A percentile compares a stretch with the other conserved stretches of the same genome.
phyloP scores from a whole-genome alignment of 2,113 vertebrate species.

The Lathamus discolor region DNA sequence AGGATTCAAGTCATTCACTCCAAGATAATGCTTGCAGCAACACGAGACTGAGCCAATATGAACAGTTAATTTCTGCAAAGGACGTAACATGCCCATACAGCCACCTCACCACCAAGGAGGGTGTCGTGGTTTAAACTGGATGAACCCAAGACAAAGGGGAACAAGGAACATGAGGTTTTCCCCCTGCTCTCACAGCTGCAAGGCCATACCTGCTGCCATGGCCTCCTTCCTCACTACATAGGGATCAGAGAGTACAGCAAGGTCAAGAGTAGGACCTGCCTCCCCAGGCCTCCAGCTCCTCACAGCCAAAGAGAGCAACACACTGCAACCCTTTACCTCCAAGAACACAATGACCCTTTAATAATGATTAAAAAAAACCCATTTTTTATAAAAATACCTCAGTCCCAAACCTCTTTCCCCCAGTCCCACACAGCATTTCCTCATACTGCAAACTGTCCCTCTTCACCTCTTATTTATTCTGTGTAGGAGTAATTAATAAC shows the following conservation, averaged over 20 bases:
- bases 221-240: too few relatives aligned
- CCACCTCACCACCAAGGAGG: neutral
- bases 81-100: fast-evolving
- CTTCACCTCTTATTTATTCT: fast-evolving
- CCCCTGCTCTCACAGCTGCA: fast-evolving
- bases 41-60: neutral
- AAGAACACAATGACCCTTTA: neutral
- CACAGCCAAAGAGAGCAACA: too few relatives aligned
- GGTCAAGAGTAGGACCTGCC: fast-evolving
- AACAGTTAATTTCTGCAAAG: neutral
- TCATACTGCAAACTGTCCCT: fast-evolving
- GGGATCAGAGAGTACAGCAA: fast-evolving
- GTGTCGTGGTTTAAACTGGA: too few relatives aligned
- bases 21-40: neutral
- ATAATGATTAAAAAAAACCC: fast-evolving
- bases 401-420: neutral
- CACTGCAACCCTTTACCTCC: fast-evolving
- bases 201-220: fast-evolving
- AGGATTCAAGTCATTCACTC: neutral
- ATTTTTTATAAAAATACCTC: fast-evolving
- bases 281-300: fast-evolving
- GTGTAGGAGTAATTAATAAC: neutral
- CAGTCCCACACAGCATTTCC: fast-evolving
- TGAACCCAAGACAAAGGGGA: neutral
- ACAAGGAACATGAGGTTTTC: fast-evolving